A percentile compares a stretch with the other conserved stretches of the same genome.
Conservation (phyloP, 2,113 vertebrate species). For the Anoura caudifer region DNA sequence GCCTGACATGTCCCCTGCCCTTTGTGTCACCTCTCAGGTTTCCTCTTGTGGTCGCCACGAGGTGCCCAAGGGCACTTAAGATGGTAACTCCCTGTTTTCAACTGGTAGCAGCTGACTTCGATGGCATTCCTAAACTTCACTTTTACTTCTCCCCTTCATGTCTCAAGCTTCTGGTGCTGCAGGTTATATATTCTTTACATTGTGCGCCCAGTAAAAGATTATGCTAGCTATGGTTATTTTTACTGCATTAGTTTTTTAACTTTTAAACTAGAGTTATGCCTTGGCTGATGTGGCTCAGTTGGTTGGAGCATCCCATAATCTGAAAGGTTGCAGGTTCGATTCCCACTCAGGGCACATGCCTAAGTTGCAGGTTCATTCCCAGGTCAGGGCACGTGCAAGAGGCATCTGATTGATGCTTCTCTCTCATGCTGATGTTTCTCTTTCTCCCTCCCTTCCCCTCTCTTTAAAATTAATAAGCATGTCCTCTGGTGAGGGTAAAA, state of each 20-base stretch:
- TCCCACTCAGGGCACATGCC: no score
- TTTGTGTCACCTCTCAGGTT: neutral
- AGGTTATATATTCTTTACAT: neutral
- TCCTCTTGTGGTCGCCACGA: neutral
- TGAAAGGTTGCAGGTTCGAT: no score
- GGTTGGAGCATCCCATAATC: no score
- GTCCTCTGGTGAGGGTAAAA: no score
- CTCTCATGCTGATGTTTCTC: no score
- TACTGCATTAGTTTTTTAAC: neutral
- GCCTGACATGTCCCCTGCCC: neutral
- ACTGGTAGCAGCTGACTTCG: neutral
- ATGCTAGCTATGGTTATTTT: neutral
- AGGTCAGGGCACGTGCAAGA: no score
- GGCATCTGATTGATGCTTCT: no score
- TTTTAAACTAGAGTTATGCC: neutral
- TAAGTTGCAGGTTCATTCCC: no score
- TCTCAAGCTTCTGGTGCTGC: neutral
- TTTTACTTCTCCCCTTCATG: neutral
- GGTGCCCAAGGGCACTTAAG: neutral
- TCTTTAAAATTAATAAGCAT: no score
- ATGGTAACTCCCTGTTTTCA: neutral
- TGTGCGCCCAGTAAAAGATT: neutral
- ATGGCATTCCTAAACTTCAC: neutral
- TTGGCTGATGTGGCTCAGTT: no score
- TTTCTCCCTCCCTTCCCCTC: no score